Conservation (phyloP, 2,797 vertebrate genomes). For the Falco rusticolus region DNA sequence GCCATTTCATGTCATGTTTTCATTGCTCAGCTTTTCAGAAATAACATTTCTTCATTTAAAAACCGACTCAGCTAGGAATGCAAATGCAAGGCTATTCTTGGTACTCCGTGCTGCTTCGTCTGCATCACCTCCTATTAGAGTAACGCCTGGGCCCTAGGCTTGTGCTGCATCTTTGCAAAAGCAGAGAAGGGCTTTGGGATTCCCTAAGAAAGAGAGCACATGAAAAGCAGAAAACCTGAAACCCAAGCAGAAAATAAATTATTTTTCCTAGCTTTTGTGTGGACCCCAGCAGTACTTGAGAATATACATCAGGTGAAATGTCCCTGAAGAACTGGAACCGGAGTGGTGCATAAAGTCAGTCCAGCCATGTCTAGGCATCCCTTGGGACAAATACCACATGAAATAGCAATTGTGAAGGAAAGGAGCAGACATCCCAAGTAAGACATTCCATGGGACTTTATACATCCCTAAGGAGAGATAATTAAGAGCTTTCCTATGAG, state of each 20-base stretch:
- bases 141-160: not conserved
- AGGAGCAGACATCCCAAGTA: not conserved
- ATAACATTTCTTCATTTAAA: constrained; percentile 20
- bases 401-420: not conserved
- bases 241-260: not conserved
- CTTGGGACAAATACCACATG: not conserved
- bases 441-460: constrained; percentile 6
- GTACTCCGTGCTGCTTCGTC: not conserved
- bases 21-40: constrained; percentile 12
- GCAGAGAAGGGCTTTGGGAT: not conserved
- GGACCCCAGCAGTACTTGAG: not conserved
- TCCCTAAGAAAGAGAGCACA: not conserved
- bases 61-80: not conserved
- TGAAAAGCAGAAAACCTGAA: not conserved
- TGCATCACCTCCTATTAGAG: not conserved
- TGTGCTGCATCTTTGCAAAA: not conserved
- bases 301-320: not conserved
- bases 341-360: not conserved
- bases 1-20: constrained; percentile 11
- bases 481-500: constrained; percentile 22
- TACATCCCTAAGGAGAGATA: not conserved
- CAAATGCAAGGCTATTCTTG: not conserved
- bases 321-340: accelerated
- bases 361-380: not conserved
- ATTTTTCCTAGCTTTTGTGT: not conserved